phyloP scores from a whole-genome alignment of 1,140 invertebrate species.

The Diploscapter pachys region DNA sequence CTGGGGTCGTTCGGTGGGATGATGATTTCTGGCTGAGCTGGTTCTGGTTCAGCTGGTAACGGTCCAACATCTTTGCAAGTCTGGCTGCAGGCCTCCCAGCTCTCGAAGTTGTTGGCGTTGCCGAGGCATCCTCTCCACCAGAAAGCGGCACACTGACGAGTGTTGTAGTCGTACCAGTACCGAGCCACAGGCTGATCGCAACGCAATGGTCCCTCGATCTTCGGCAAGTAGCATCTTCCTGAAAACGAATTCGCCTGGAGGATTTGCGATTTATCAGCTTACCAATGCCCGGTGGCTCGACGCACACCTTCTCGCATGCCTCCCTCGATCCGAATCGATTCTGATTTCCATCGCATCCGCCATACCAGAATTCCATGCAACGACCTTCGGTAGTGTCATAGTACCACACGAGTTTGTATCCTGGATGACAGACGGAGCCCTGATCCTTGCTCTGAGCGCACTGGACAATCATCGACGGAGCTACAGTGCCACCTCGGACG shows the following conservation, averaged over 20 bases:
- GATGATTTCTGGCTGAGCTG: neutral
- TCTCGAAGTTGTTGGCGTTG: conserved; percentile 77
- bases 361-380: conserved; percentile 75
- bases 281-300: conserved; percentile 79
- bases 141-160: conserved; percentile 71
- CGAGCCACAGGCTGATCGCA: conserved; percentile 43
- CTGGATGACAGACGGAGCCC: conserved; percentile 45
- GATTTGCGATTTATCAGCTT: conserved; percentile 37
- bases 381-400: conserved; percentile 75
- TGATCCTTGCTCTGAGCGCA: conserved; percentile 45
- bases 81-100: conserved; percentile 74
- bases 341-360: conserved; percentile 79
- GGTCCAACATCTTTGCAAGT: conserved; percentile 64
- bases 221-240: conserved; percentile 57
- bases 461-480: conserved; percentile 47
- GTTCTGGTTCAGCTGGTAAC: conserved; percentile 1
- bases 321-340: conserved; percentile 79
- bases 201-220: conserved; percentile 53
- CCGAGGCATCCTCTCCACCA: conserved; percentile 80
- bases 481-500: conserved; percentile 55
- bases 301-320: conserved; percentile 80
- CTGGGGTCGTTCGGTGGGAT: no score
- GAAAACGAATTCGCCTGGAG: conserved; percentile 23
- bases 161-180: conserved; percentile 74
- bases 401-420: conserved; percentile 74